Base-by-base conservation (phyloP, 2,797 vertebrate species). In the Poecilia velifera region DNA sequence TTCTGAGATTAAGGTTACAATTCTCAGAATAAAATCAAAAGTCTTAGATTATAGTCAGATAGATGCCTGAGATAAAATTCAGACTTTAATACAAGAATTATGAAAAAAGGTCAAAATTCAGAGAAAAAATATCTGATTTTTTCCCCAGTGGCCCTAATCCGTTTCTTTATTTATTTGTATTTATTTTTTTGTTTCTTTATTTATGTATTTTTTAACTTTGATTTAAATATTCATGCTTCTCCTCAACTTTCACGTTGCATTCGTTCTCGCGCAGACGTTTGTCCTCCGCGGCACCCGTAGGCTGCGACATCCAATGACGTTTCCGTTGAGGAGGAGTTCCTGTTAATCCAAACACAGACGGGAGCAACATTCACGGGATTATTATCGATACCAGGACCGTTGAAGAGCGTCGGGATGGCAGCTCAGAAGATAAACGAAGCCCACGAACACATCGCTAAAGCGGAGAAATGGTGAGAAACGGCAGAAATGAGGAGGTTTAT, bases 391-490 rank as follows among this genome's bases (percentile, higher is more conserved):
- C 14, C 28, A 72, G 9, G 70, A 45, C 45, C 9, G 0, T 10
- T 0, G 14, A 0, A 81, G 12, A 28, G 36, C 34, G 41, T 0
- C 81, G 79, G 64, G 57, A 99, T 99, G 98, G 98, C 98, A 39
- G 98, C 98, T 14, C 98, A 99, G 95, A 99, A 99, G 93, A 99
- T 99, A 81, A 99, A 98, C 90, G 98, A 99, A 86, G 98, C 97
- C 1, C 95, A 99, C 8, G 98, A 99, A 82, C 98, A 99, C 85
- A 96, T 99, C 72, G 96, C 97, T 0, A 98, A 98, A 87, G 98
- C 98, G 0, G 98, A 99, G 88, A 99, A 99, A 96, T 98, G 97
- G 98, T 99, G 87, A 95, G 90, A 86, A 1, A 7, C 1, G 68
- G 1, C 36, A 8, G 12, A 36, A 72, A 76, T 31, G 31, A 53